These are phyloP conservation scores for Sarotherodon lohbergeri DNA, from an alignment of 2,113 vertebrate genomes.

Conservation along the genomic window DNA sequence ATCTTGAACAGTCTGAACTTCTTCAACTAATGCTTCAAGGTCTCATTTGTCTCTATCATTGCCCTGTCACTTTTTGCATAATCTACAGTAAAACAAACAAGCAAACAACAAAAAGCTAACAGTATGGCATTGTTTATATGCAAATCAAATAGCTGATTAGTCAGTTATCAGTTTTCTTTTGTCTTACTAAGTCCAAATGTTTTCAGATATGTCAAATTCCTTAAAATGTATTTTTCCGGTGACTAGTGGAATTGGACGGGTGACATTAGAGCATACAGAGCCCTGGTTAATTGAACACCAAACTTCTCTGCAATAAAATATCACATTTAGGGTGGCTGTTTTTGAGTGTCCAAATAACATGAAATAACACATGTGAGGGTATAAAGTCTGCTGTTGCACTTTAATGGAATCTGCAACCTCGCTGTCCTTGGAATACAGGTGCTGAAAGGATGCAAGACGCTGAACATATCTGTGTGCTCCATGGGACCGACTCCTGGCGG, in stretches of 20 bases:
- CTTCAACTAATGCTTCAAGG: not conserved
- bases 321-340: fast-evolving
- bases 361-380: not conserved
- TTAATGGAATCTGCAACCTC: not conserved
- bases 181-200: not conserved
- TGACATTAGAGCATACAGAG: fast-evolving
- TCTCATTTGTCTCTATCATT: not conserved
- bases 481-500: slow-evolving; percentile 85
- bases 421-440: slow-evolving; percentile 66
- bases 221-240: not conserved
- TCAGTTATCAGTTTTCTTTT: not conserved
- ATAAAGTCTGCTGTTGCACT: not conserved
- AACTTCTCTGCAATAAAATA: not conserved
- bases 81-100: not conserved
- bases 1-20: not conserved
- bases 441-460: slow-evolving; percentile 90
- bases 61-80: not conserved
- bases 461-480: slow-evolving; percentile 84
- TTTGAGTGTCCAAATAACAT: not conserved
- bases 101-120: not conserved
- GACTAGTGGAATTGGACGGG: fast-evolving
- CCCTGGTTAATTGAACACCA: fast-evolving
- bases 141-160: not conserved
- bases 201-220: not conserved
- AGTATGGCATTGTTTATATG: not conserved